Conservation (phyloP, 2,888 invertebrate genomes). For the Anthoptus insignis region DNA sequence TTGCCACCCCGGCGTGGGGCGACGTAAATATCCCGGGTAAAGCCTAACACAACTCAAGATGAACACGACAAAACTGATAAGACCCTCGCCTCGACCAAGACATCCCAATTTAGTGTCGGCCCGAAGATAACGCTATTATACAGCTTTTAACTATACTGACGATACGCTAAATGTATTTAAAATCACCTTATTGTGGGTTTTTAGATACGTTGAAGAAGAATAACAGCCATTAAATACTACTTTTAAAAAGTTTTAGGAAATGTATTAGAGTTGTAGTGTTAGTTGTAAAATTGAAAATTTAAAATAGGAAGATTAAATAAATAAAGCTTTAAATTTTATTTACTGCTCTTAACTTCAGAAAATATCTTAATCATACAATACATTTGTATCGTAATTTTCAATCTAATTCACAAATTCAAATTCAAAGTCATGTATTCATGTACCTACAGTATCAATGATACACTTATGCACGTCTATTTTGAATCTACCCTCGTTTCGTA, state of each 20-base stretch:
- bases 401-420: too few species aligned
- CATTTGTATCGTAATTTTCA: too few species aligned
- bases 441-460: too few species aligned
- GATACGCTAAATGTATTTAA: constrained; percentile 84
- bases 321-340: background rate
- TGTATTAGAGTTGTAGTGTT: constrained; percentile 1
- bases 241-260: constrained; percentile 21
- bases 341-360: too few species aligned
- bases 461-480: too few species aligned
- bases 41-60: constrained; percentile 87
- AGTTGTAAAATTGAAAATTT: background rate
- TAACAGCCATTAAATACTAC: constrained; percentile 41
- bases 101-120: constrained; percentile 86
- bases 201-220: constrained; percentile 59
- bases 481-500: too few species aligned
- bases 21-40: constrained; percentile 82
- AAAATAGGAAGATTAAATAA: background rate
- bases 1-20: constrained; percentile 68
- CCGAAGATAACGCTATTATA: constrained; percentile 85
- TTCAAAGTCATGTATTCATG: too few species aligned
- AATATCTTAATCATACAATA: too few species aligned
- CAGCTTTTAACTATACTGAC: constrained; percentile 85
- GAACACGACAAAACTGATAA: constrained; percentile 86
- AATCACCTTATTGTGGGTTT: constrained; percentile 75
- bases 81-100: constrained; percentile 77